Percentiles rank a stretch among this genome's conserved stretches.
These are phyloP conservation scores for Danaus plexippus DNA, from an alignment of 1,140 invertebrate genomes.

Conservation along the genomic window DNA sequence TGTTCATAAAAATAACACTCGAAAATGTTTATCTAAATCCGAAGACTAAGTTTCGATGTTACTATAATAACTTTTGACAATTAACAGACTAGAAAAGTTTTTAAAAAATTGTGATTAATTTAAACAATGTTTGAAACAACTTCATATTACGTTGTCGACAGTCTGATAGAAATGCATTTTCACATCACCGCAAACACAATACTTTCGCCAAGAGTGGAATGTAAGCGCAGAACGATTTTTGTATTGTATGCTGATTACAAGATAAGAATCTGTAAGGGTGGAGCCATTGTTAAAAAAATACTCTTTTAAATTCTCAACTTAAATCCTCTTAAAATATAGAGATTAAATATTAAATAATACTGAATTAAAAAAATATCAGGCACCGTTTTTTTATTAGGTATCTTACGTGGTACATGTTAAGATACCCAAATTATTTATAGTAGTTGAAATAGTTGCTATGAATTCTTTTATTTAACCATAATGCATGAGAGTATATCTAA, in stretches of 20 bases:
- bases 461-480: no score
- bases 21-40: no score
- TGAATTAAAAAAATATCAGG: not conserved
- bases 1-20: no score
- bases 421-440: no score
- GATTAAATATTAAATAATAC: conserved; percentile 1
- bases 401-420: not conserved
- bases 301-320: conserved; percentile 2
- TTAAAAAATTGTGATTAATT: no score
- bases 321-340: not conserved
- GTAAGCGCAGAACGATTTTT: conserved; percentile 39
- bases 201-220: conserved; percentile 51
- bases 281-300: conserved; percentile 8
- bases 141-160: not conserved
- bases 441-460: no score
- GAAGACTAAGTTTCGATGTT: no score
- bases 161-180: conserved; percentile 43
- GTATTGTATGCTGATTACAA: conserved; percentile 60
- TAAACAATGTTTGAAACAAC: not conserved
- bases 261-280: conserved; percentile 11
- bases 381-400: not conserved
- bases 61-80: no score
- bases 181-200: conserved; percentile 46
- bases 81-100: no score
- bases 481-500: no score